These are phyloP conservation scores for Schizothorax lantsangensis DNA, from an alignment of 2,797 vertebrate genomes.

Conservation along the genomic window DNA sequence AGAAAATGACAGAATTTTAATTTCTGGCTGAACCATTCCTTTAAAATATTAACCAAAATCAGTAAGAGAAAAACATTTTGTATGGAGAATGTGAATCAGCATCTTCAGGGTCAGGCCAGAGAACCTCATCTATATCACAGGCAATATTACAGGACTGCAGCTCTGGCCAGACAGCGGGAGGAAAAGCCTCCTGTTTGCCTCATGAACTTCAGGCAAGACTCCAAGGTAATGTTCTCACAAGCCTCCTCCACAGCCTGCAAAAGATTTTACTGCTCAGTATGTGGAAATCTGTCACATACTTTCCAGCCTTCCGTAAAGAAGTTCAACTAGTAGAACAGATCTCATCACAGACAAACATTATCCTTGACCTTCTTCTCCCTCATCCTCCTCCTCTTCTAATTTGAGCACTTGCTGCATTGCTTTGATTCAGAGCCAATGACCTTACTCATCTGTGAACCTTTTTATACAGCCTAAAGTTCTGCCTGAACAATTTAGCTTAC, in stretches of 20 bases:
- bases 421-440: neutral
- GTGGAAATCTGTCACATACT: neutral
- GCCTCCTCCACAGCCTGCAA: neutral
- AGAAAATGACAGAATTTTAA: neutral
- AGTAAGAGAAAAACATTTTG: neutral
- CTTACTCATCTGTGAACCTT: neutral
- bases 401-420: neutral
- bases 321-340: neutral
- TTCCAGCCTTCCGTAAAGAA: slow-evolving; percentile 7
- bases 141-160: neutral
- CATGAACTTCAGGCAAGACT: slow-evolving; percentile 6
- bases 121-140: neutral
- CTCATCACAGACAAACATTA: neutral
- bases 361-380: neutral
- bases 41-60: neutral
- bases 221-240: neutral
- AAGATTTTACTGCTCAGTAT: neutral
- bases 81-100: neutral
- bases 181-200: neutral
- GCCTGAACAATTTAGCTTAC: neutral
- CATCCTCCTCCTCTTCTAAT: neutral
- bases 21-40: neutral
- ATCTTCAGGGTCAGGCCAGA: slow-evolving; percentile 14
- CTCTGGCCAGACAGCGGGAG: neutral
- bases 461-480: neutral